Evolutionary conservation across 1,140 invertebrate genomes (phyloP), one percentile per base, ranked within the genome.

Genomic region (Drosophila sucinea): DNA sequence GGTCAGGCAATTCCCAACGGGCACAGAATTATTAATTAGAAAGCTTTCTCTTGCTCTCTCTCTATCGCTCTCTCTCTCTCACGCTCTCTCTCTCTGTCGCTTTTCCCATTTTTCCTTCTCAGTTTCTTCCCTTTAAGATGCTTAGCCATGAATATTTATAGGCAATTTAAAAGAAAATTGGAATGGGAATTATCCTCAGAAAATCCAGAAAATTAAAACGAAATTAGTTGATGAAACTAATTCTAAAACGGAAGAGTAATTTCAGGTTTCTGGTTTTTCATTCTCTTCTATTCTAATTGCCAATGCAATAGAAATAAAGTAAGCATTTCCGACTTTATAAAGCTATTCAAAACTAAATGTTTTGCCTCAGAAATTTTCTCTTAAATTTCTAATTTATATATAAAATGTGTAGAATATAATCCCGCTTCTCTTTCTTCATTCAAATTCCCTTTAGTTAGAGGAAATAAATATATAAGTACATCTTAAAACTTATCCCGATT

Each of bases 1-100:
- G 81, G 81, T 73, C 79, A 35, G 32, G 30, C 38, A 51, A 29
- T 51, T 74, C 66, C 72, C 77, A 58, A 65, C 73, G 30, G 66
- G 73, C 73, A 60, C 81, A 81, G 81, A 73, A 77, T 81, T 73
- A 68, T 77, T 85, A 85, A 84, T 85, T 85, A 79, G 77, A 33
- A 67, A 56, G 44, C 54, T 35, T 51, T 41, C 38, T 47, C 51
- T 29, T 63, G 30, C 2, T 1, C 6, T 30, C 32, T 4, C 30
- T 57, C 6, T 23, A 5, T 35, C 7, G 6, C 7, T 30, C 32
- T 58, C 56, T 58, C 29, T 27, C 23, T 55, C 10, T n/a, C 25
- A 30, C n/a, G 2, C 4, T 56, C 1, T 57, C n/a, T 23, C 2
- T 35, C 27, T 25, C 54, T 56, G 29, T 56, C 23, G 8, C 17